Percentiles rank a stretch among this genome's conserved stretches.
Conservation (phyloP, 2,797 vertebrate genomes). For the Siniperca scherzeri region DNA sequence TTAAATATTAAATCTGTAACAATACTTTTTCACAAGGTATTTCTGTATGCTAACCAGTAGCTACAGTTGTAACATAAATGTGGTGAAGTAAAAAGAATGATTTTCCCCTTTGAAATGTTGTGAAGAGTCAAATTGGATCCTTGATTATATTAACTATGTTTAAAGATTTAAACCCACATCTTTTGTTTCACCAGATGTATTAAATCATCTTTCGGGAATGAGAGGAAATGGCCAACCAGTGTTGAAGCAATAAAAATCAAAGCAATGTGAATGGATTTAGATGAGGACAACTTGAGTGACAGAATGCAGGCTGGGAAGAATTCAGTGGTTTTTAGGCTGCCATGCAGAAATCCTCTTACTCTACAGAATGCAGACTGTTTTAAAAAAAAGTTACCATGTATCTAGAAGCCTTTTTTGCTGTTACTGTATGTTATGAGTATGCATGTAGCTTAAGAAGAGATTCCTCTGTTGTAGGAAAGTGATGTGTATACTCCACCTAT, state of each 20-base stretch:
- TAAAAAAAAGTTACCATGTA: conserved; percentile 16
- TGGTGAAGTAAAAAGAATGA: neutral
- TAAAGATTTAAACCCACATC: conserved; percentile 16
- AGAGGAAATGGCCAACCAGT: conserved; percentile 41
- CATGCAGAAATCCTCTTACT: conserved; percentile 49
- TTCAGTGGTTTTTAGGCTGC: conserved; percentile 64
- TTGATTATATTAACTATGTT: neutral
- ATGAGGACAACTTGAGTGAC: conserved; percentile 59
- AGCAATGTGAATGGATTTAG: conserved; percentile 48
- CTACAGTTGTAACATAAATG: neutral
- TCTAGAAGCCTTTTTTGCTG: conserved; percentile 17
- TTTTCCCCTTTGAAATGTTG: neutral
- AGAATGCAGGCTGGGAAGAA: conserved; percentile 59
- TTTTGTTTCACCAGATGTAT: conserved; percentile 26
- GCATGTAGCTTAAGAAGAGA: conserved; percentile 9
- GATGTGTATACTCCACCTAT: conserved; percentile 29
- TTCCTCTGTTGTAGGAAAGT: conserved; percentile 35
- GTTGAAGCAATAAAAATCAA: conserved; percentile 45
- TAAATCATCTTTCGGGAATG: conserved; percentile 56
- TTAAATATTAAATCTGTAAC: neutral
- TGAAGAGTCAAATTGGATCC: neutral
- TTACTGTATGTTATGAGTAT: conserved; percentile 23
- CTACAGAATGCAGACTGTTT: conserved; percentile 36
- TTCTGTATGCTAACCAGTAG: neutral
- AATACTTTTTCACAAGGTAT: neutral